A percentile compares a stretch with the other conserved stretches of the same genome.
phyloP scores from a whole-genome alignment of 2,113 vertebrate genomes.

The Bombycilla garrulus region DNA sequence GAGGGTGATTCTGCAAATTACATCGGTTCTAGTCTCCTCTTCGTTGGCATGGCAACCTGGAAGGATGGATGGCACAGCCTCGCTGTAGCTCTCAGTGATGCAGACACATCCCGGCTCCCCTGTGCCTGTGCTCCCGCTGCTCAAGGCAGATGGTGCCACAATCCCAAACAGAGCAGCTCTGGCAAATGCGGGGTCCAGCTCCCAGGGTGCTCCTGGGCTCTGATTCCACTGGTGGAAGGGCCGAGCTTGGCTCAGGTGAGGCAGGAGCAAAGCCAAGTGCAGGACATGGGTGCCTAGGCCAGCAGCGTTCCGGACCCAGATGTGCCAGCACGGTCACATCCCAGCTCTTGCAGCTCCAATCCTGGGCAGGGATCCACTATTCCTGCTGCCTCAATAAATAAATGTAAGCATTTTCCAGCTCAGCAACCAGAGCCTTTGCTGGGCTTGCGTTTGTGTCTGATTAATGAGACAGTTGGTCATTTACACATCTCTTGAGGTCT shows the following conservation, averaged over 20 bases:
- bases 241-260: neutral
- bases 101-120: neutral
- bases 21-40: constrained; percentile 43
- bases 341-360: neutral
- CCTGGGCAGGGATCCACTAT: neutral
- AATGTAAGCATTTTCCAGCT: constrained; percentile 45
- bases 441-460: constrained; percentile 43
- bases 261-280: neutral
- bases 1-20: constrained; percentile 61
- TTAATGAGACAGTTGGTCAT: constrained; percentile 56
- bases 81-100: neutral
- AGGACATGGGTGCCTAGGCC: accelerated
- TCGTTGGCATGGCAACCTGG: constrained; percentile 50
- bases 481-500: constrained; percentile 59
- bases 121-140: neutral
- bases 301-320: neutral
- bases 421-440: constrained; percentile 42
- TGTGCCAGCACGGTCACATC: neutral
- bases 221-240: neutral
- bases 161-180: neutral
- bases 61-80: constrained; percentile 51
- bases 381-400: constrained; percentile 1
- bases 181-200: accelerated
- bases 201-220: neutral
- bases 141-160: neutral